Conservation (phyloP, 2,113 vertebrate species). For the Bubo scandiacus region DNA sequence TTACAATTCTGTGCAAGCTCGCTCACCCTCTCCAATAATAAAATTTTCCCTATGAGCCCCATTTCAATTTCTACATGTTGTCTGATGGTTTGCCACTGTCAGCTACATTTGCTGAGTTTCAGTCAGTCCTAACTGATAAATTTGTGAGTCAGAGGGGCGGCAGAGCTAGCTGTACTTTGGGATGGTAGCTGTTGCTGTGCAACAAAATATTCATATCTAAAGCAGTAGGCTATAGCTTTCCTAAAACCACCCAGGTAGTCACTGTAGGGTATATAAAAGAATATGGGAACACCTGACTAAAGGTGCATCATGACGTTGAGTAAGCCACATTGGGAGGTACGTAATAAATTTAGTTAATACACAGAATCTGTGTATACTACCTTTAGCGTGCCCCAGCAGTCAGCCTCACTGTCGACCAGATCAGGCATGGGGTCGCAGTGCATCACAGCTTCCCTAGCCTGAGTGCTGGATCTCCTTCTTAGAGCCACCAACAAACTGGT, state of each 20-base stretch:
- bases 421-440: neutral
- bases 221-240: neutral
- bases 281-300: neutral
- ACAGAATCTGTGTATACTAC: neutral
- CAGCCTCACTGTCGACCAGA: neutral
- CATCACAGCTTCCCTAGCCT: fast-evolving
- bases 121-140: neutral
- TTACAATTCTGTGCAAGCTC: neutral
- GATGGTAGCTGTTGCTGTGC: neutral
- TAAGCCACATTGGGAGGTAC: neutral
- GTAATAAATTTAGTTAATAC: neutral
- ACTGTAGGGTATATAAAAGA: neutral
- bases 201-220: neutral
- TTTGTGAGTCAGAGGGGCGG: neutral
- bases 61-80: neutral
- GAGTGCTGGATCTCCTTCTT: neutral
- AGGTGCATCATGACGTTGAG: neutral
- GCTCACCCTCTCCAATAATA: neutral
- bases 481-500: neutral
- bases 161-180: neutral
- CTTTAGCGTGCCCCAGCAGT: neutral
- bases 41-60: neutral
- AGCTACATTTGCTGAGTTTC: neutral
- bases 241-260: neutral
- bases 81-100: neutral